These are phyloP conservation scores for Ptychobarbus kaznakovi DNA, from an alignment of 2,797 vertebrate genomes.

Conservation along the genomic window DNA sequence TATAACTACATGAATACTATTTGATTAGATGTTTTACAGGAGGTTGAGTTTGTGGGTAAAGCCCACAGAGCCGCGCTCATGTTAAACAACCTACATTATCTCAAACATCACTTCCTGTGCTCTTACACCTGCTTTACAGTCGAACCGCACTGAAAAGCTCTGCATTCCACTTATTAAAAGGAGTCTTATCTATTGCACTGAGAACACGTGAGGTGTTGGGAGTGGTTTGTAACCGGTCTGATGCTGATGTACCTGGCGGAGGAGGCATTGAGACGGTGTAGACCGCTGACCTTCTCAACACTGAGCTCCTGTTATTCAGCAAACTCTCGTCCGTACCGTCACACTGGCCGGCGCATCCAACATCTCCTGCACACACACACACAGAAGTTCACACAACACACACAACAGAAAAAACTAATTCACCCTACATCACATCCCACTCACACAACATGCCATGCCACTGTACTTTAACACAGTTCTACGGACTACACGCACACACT, in stretches of 20 bases:
- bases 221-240: not conserved
- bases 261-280: slow-evolving; percentile 36
- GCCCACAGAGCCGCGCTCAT: not conserved
- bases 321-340: slow-evolving; percentile 1
- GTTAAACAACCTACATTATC: not conserved
- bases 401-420: too few species aligned
- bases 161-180: not conserved
- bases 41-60: not conserved
- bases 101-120: slow-evolving; percentile 1
- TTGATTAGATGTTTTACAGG: not conserved
- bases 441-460: too few species aligned
- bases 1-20: not conserved
- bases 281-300: slow-evolving; percentile 4
- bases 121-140: not conserved
- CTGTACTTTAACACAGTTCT: too few species aligned
- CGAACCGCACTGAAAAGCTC: not conserved
- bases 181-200: not conserved
- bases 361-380: slow-evolving; percentile 27
- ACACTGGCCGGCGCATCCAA: not conserved
- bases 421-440: too few species aligned
- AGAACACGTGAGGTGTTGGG: not conserved
- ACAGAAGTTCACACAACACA: not conserved
- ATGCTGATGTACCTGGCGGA: slow-evolving; percentile 16
- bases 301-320: slow-evolving; percentile 9
- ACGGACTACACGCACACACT: too few species aligned